These are phyloP conservation scores for Diplosoma virens DNA, from an alignment of 23 tunicate genomes.

Conservation along the genomic window DNA sequence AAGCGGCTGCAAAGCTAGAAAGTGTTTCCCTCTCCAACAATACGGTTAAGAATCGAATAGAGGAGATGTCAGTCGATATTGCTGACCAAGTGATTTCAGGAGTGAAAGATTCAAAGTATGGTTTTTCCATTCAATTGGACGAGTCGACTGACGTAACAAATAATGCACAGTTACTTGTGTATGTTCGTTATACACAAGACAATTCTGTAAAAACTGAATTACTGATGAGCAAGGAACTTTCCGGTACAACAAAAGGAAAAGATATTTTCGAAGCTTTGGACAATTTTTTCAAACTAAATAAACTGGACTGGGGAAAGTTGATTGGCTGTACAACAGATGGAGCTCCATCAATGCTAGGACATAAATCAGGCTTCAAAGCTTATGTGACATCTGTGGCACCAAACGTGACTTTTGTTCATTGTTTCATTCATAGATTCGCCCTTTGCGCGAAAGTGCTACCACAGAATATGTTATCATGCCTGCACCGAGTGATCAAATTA, in stretches of 20 bases:
- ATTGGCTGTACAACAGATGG: conserved; percentile 23
- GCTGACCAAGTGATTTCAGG: too few species aligned
- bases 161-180: conserved; percentile 11
- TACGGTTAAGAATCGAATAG: conserved; percentile 32
- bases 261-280: conserved; percentile 2
- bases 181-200: conserved; percentile 34
- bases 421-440: conserved; percentile 47
- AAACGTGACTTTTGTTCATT: conserved; percentile 35
- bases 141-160: conserved; percentile 16
- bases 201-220: conserved; percentile 32
- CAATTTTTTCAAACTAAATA: too few species aligned
- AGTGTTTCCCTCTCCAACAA: conserved; percentile 36
- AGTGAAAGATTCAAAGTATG: too few species aligned
- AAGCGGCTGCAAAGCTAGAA: conserved; percentile 37
- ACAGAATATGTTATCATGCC: conserved; percentile 25
- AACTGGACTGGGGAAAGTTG: conserved; percentile 56
- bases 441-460: conserved; percentile 49
- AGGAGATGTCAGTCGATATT: conserved; percentile 37
- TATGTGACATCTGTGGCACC: conserved; percentile 55
- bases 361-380: conserved; percentile 30
- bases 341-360: conserved; percentile 31
- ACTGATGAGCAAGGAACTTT: too few species aligned
- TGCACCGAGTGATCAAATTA: too few species aligned
- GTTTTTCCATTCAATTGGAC: background rate
- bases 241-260: conserved; percentile 33